phyloP scores from a whole-genome alignment of 2,797 vertebrate genomes.

The Sebastiscus tertius region DNA sequence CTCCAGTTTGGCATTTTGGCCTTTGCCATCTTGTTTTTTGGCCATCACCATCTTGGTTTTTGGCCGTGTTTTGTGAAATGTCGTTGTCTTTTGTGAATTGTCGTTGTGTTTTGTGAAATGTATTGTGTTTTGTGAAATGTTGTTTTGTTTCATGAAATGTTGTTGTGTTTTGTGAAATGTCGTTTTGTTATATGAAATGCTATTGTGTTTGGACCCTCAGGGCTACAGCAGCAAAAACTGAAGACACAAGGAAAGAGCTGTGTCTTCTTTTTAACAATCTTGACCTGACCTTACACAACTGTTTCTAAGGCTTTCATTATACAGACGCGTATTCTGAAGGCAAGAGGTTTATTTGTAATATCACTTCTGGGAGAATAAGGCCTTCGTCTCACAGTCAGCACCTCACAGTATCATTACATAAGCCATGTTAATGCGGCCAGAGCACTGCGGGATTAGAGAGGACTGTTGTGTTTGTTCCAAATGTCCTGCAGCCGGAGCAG shows the following conservation, averaged over 20 bases:
- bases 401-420: constrained; percentile 7
- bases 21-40: background rate
- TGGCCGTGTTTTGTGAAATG: too few species aligned
- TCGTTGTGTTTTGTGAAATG: too few species aligned
- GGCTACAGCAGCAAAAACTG: too few species aligned
- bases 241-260: too few species aligned
- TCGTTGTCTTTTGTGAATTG: too few species aligned
- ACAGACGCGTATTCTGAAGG: background rate
- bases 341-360: background rate
- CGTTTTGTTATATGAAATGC: too few species aligned
- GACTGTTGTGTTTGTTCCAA: background rate
- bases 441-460: background rate
- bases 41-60: too few species aligned
- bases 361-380: background rate
- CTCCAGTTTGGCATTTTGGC: background rate
- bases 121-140: too few species aligned
- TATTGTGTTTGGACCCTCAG: too few species aligned
- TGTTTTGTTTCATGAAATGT: too few species aligned
- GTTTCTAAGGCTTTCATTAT: background rate
- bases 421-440: constrained; percentile 5
- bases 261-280: too few species aligned
- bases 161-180: too few species aligned
- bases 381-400: background rate
- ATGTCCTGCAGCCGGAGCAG: constrained; percentile 3
- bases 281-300: background rate